Evolutionary conservation across 2,888 invertebrate genomes (phyloP).

Genomic region (Luperina testacea): DNA sequence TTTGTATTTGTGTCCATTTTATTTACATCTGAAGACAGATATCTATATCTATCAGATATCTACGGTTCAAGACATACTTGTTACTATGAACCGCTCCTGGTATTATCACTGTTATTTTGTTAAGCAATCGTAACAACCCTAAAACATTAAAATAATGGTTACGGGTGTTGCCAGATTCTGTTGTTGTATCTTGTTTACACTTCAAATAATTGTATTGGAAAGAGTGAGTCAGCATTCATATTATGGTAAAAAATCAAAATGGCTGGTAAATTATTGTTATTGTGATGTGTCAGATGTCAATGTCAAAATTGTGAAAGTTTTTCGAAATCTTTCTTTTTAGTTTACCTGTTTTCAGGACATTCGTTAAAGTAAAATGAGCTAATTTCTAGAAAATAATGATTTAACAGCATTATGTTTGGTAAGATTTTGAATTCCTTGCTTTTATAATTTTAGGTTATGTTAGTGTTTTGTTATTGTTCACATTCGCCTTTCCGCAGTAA

Average conservation of each 20-base stretch:
- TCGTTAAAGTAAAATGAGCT: neutral
- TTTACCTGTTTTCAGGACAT: slow-evolving; percentile 18
- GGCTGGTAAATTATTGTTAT: slow-evolving; percentile 23
- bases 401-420: slow-evolving; percentile 39
- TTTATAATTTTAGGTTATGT: slow-evolving; percentile 59
- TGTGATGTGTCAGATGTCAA: slow-evolving; percentile 55
- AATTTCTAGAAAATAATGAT: neutral
- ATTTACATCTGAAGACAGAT: neutral
- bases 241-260: slow-evolving; percentile 7
- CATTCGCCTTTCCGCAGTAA: neutral
- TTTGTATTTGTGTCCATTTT: neutral
- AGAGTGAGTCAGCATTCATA: slow-evolving; percentile 19
- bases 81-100: slow-evolving; percentile 7
- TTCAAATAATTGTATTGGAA: neutral
- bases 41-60: too few species aligned
- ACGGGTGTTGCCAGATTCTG: slow-evolving; percentile 8
- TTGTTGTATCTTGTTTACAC: slow-evolving; percentile 21
- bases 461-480: slow-evolving; percentile 56
- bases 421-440: slow-evolving; percentile 16
- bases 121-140: slow-evolving; percentile 3
- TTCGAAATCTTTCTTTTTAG: neutral
- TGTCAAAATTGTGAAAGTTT: slow-evolving; percentile 35
- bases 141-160: too few species aligned
- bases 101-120: slow-evolving; percentile 7
- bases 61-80: neutral